Base-by-base conservation (phyloP, 1,140 invertebrate genomes). In the Trypoxylus dichotomus region DNA sequence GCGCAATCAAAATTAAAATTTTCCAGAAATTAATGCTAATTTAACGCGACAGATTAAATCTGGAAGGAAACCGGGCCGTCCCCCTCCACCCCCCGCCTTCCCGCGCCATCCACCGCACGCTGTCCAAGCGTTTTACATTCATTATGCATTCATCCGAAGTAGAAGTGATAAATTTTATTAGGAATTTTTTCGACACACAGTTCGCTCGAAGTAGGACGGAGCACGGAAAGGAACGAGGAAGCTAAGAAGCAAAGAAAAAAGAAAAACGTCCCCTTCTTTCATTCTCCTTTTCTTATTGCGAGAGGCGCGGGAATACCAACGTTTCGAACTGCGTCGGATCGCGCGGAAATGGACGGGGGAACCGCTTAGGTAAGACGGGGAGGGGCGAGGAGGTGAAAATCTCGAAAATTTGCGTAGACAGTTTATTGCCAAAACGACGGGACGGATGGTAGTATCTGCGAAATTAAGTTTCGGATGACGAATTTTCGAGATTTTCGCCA, bases 111-210 rank as follows among this genome's bases (percentile, higher is more conserved):
- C 32, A 37, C 47, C 19, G 19, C 15, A n/a, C 19, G 47, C 19
- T 54, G 13, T 7, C 15, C 15, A n/a, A 43, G n/a, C 19, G 19
- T 54, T 54, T 54, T 54, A 19, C 47, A 54, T 54, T 54, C 47
- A 54, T 54, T 54, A 54, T 54, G 47, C 47, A 54, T 54, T 54
- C 47, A 54, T 54, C 47, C 5, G 47, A 54, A 54, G 47, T 15
- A 54, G 47, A 54, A 54, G 19, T 54, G 47, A 54, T 54, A 54
- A 54, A 54, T 54, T 54, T 54, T 54, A 54, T 54, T 54, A 54
- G 47, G 19, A 54, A 54, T 54, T 54, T 54, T 54, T 54, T 54
- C 47, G 47, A 54, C 47, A 54, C 47, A 54, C 47, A 54, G 47
- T 19, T 54, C 15, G 1, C 15, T 19, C 2, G 47, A 54, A 19